Evolutionary conservation across 1,140 invertebrate genomes (phyloP), one percentile per base, ranked within the genome.

Genomic region (Drosophila truncata): DNA sequence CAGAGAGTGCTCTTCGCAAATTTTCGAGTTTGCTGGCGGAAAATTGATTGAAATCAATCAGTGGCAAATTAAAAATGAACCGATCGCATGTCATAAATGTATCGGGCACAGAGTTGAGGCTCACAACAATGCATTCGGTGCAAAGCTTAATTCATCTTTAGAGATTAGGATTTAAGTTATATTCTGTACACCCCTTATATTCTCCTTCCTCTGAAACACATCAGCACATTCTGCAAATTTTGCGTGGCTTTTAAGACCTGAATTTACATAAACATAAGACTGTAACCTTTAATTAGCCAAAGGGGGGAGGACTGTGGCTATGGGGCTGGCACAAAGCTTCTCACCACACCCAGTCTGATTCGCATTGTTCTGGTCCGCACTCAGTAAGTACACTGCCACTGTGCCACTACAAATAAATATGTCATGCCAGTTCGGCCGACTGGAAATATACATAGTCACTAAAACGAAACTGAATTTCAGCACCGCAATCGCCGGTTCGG

Each of bases 261-360:
- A 47, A 23, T 35, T 58, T 67, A 49, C 18, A 39, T 47, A 49
- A 72, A 29, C 25, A 20, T 14, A n/a, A 14, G 18, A 16, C 50
- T 55, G 46, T 52, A 31, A 47, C 23, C 54, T 50, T 23, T 52
- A 35, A 25, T 20, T 25, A 18, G 41, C 13, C 39, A 23, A 60
- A 9, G 16, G 23, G 29, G 23, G 4, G 29, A 52, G 7, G 16
- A 20, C 31, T 18, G 11, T 29, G 31, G n/a, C 29, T 27, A n/a
- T 37, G 31, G 42, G 16, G 25, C 33, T 44, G n/a, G 7, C 16
- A 72, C 44, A 83, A 76, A 62, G 61, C 64, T 31, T 61, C 44
- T 20, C 64, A 61, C 82, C 81, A 42, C 81, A 72, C 81, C 81
- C 72, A 63, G 42, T 10, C 62, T 33, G 72, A 77, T 80, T 71